Base-by-base conservation (phyloP, 2,113 vertebrate species). In the Corydoras maculifer region DNA sequence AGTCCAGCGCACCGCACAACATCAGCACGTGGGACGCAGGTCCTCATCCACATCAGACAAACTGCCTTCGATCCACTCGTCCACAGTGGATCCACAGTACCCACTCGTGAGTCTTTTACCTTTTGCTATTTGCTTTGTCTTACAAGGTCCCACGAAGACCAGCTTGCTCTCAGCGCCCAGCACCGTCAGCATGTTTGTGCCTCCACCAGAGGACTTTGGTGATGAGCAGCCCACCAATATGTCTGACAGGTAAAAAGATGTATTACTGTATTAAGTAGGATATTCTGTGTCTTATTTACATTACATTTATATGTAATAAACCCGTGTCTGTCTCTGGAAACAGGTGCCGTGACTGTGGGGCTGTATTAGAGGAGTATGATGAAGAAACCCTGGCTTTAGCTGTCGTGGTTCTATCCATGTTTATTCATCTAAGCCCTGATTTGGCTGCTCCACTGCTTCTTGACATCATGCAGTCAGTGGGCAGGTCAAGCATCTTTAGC, bases 381-480 rank as follows among this genome's bases (percentile, higher is more conserved):
- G 97, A 99, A 81, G 97, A 99, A 85, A 99, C 96, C 0, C 85
- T 99, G 0, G 90, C 94, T 54, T 86, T 98, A 6, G 95, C 96
- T 1, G 94, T 98, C 10, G 95, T 97, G 67, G 95, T 97, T 35
- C 92, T 98, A 2, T 97, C 96, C 71, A 99, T 97, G 31, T 99
- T 99, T 84, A 95, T 94, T 80, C 97, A 99, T 80, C 86, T 99
- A 67, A 99, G 95, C 81, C 96, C 97, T 0, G 97, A 98, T 80
- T 80, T 97, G 86, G 97, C 96, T 3, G 97, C 97, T 62, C 97
- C 97, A 0, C 88, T 99, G 76, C 86, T 99, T 13, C 82, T 99
- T 55, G 96, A 99, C 83, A 98, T 98, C 82, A 94, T 99, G 93
- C 97, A 99, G 82, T 99, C 97, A 73, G 97, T 99, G 84, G 95